Evolutionary conservation across 1,140 invertebrate species (phyloP), one percentile per base, ranked within the genome.

Genomic region (Grapholita molesta): DNA sequence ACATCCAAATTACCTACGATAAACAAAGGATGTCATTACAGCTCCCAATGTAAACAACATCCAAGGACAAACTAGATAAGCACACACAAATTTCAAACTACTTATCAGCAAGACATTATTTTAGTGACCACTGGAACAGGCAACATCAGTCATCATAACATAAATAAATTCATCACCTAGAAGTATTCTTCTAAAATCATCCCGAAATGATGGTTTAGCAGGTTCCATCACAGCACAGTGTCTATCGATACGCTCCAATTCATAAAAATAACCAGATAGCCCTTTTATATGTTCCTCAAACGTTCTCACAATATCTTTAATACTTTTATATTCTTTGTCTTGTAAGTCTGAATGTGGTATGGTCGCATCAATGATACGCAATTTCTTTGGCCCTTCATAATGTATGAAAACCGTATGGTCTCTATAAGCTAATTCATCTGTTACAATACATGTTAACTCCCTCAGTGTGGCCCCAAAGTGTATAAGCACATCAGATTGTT

Each of bases 191-290:
- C 88, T 79, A 66, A 77, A 88, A 64, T 85, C 76, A 70, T 88
- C 83, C 69, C 85, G 88, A 68, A 79, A 88, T 38, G 79, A 77
- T 42, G 78, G 78, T 42, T 81, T 74, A 23, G 79, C 48, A 25
- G 88, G 88, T 70, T 90, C 85, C 70, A 84, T 73, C 7, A 90
- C 76, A 57, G 69, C 78, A 71, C 84, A 90, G 53, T 69, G 65
- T 23, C 73, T 65, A 72, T 90, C 83, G 67, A 90, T 86, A 28
- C 65, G 67, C 64, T 85, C 84, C 48, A 90, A 71, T 72, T 88
- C 77, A 66, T 71, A 64, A 68, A 88, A 85, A 73, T 90, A 90
- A 67, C 68, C 67, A 35, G 57, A 65, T 69, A 90, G 72, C 52
- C 67, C 78, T 6, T 71, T 69, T 18, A 82, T 64, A 69, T 82